Base-by-base conservation (phyloP, 2,113 vertebrate species). In the Anser cygnoides region DNA sequence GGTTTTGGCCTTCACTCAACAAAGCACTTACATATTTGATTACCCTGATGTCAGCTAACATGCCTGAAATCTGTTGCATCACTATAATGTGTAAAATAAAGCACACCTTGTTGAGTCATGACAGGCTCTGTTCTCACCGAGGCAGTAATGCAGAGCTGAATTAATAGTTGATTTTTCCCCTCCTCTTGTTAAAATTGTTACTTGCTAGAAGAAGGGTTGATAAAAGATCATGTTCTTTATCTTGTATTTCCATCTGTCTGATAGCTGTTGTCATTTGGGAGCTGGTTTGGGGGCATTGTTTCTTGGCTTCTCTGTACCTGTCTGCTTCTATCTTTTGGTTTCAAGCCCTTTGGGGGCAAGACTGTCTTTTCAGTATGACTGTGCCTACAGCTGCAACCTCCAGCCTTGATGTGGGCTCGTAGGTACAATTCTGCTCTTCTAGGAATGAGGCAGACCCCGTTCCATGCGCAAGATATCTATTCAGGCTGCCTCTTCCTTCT, bases 61-160 rank as follows among this genome's bases (percentile, higher is more conserved):
- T 94, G 35, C 66, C n/a, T 91, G 73, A 75, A 87, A 78, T 92
- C 72, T 65, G 25, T 81, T 94, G 85, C 18, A 8, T 59, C 9
- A 17, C 37, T 59, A 85, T 12, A 16, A 18, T 0, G 0, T 68
- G 61, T 82, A 49, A 89, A 86, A 89, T 44, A 79, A n/a, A 81
- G 16, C 58, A 72, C 57, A 72, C n/a, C 57, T 84, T 71, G 52
- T 71, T 58, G 93, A 68, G 62, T 70, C 15, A 4, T 37, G 54
- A 17, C 49, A 76, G 52, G 35, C 66, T 84, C 26, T 81, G 25
- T 13, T 61, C 26, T 68, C 58, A 71, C 22, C 7, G 22, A 63
- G 11, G 61, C 67, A 71, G 61, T 67, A 55, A 2, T 29, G 25
- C 54, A 63, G 31, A 63, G 28, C 37, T 74, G 65, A 93, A 63